phyloP scores from a whole-genome alignment of 1,140 invertebrate genomes.

The Chlorops oryzae region DNA sequence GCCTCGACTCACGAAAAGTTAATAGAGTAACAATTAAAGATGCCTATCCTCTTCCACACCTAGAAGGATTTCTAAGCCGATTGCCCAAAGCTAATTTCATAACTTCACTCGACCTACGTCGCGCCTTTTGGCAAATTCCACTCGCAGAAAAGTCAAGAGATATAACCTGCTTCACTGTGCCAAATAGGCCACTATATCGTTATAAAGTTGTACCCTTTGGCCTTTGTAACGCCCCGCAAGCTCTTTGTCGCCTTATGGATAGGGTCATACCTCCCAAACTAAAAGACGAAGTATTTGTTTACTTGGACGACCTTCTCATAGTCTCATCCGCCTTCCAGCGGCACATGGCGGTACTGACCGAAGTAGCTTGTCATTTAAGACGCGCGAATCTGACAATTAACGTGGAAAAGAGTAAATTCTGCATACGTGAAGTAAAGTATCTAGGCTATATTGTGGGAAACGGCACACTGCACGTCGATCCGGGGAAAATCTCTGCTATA shows the following conservation, averaged over 20 bases:
- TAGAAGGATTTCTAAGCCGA: constrained; percentile 10
- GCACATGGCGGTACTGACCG: constrained; percentile 5
- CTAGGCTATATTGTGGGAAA: constrained; percentile 9
- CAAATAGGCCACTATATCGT: constrained; percentile 4
- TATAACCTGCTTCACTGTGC: constrained; percentile 11
- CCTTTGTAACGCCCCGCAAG: constrained; percentile 6
- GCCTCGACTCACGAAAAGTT: constrained; percentile 10
- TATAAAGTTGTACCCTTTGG: constrained; percentile 9
- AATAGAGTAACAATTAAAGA: constrained; percentile 9
- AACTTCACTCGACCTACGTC: not conserved
- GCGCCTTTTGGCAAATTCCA: constrained; percentile 14
- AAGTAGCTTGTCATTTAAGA: constrained; percentile 1
- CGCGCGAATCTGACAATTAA: constrained; percentile 10
- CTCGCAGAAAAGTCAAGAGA: constrained; percentile 1
- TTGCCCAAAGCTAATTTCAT: constrained; percentile 13
- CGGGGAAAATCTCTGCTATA: not conserved
- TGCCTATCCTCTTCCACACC: constrained; percentile 11
- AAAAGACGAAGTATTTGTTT: constrained; percentile 12
- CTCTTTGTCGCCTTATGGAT: constrained; percentile 7
- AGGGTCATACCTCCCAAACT: constrained; percentile 2
- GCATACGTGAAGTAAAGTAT: constrained; percentile 26
- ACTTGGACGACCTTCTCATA: constrained; percentile 13
- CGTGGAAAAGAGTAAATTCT: constrained; percentile 38
- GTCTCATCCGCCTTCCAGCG: constrained; percentile 1
- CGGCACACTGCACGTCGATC: constrained; percentile 34